Percentiles rank a stretch among this genome's conserved stretches.
phyloP scores from a whole-genome alignment of 2,797 vertebrate genomes.

The Megaceryle alcyon region DNA sequence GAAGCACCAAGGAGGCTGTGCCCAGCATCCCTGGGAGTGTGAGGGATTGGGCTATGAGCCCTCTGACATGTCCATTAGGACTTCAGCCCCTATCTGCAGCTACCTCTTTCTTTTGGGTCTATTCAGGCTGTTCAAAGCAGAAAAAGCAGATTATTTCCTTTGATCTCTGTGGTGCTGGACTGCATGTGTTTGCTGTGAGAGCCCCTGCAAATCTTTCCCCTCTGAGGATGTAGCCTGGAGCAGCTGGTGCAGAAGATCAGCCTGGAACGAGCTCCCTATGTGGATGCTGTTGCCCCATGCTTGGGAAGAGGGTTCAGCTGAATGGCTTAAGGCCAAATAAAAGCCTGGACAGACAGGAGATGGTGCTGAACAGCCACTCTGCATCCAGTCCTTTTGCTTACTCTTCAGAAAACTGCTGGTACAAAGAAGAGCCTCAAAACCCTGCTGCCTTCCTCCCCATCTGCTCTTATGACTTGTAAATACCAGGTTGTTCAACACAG shows the following conservation, averaged over 20 bases:
- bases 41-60: neutral
- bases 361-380: accelerated
- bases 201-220: neutral
- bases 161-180: neutral
- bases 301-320: neutral
- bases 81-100: neutral
- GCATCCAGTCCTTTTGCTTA: neutral
- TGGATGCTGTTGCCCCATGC: accelerated
- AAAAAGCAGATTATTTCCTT: neutral
- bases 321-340: neutral
- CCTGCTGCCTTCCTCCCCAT: neutral
- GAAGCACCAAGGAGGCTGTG: neutral
- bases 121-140: neutral
- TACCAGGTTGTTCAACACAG: neutral
- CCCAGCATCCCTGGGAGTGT: neutral
- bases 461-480: neutral
- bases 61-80: neutral
- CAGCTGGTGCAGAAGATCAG: neutral
- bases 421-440: neutral
- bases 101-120: neutral
- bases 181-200: accelerated
- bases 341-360: neutral
- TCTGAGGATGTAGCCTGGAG: neutral
- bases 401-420: neutral
- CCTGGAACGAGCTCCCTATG: neutral